These are phyloP conservation scores for Lycaena phlaeas DNA, from an alignment of 2,888 invertebrate species.

Conservation along the genomic window DNA sequence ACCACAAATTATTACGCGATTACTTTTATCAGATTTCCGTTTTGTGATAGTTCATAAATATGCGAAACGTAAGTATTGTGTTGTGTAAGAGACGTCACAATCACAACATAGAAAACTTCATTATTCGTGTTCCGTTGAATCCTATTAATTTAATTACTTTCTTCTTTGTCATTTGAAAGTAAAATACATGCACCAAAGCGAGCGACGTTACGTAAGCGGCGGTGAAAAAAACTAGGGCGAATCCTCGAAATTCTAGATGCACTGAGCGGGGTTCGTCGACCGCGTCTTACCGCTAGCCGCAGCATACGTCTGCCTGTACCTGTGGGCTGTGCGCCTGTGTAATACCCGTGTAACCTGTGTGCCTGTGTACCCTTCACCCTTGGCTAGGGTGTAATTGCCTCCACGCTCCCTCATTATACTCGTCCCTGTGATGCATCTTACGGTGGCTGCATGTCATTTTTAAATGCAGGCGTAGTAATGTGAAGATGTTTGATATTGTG, in stretches of 20 bases:
- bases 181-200: too few species aligned
- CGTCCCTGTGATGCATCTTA: neutral
- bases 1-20: too few species aligned
- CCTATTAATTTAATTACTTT: too few species aligned
- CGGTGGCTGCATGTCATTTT: neutral
- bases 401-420: slow-evolving; percentile 4
- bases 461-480: neutral
- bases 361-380: slow-evolving; percentile 32
- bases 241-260: slow-evolving; percentile 58
- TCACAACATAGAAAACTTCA: too few species aligned
- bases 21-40: too few species aligned
- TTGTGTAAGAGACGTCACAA: too few species aligned
- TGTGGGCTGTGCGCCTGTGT: slow-evolving; percentile 33
- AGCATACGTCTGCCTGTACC: slow-evolving; percentile 47
- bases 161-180: too few species aligned
- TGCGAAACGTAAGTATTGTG: too few species aligned
- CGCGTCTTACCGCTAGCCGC: slow-evolving; percentile 26
- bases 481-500: too few species aligned
- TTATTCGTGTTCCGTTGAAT: too few species aligned
- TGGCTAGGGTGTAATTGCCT: slow-evolving; percentile 19
- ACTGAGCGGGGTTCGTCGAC: slow-evolving; percentile 58
- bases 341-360: too few species aligned
- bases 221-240: slow-evolving; percentile 48
- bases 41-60: too few species aligned
- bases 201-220: slow-evolving; percentile 19